Evolutionary conservation across 1,140 invertebrate genomes (phyloP).

Genomic region (Oreohelix idahoensis): DNA sequence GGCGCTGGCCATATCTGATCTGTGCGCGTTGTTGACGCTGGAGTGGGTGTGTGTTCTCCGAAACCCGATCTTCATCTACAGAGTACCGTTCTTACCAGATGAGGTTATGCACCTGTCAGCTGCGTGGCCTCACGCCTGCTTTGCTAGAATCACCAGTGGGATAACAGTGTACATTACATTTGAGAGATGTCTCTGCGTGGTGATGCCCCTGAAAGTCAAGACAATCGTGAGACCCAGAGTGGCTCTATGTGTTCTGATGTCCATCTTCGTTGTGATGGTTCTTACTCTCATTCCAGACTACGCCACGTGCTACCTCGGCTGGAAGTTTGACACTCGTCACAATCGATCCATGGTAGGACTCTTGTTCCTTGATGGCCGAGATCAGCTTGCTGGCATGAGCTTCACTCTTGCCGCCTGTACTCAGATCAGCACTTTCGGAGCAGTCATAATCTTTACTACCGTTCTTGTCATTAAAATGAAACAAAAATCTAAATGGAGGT

Average conservation of each 20-base stretch:
- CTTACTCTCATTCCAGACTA: background rate
- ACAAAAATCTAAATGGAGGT: background rate
- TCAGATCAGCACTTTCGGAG: slow-evolving; percentile 13
- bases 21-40: background rate
- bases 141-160: background rate
- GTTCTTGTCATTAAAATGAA: slow-evolving; percentile 17
- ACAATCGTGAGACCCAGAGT: background rate
- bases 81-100: background rate
- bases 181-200: slow-evolving; percentile 16
- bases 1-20: background rate
- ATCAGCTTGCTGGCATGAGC: background rate
- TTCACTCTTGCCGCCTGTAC: slow-evolving; percentile 2
- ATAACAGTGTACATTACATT: background rate
- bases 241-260: background rate
- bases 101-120: background rate
- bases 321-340: background rate
- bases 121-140: background rate
- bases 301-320: background rate
- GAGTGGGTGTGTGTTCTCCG: background rate
- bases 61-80: background rate
- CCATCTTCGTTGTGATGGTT: background rate
- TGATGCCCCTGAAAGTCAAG: slow-evolving; percentile 4
- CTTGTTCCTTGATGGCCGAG: background rate
- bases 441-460: slow-evolving; percentile 24
- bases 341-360: slow-evolving; percentile 20